Percentiles rank a stretch among this genome's conserved stretches.
Evolutionary conservation across 23 tunicate species (phyloP).

Genomic region (Halocynthia aurantium): DNA sequence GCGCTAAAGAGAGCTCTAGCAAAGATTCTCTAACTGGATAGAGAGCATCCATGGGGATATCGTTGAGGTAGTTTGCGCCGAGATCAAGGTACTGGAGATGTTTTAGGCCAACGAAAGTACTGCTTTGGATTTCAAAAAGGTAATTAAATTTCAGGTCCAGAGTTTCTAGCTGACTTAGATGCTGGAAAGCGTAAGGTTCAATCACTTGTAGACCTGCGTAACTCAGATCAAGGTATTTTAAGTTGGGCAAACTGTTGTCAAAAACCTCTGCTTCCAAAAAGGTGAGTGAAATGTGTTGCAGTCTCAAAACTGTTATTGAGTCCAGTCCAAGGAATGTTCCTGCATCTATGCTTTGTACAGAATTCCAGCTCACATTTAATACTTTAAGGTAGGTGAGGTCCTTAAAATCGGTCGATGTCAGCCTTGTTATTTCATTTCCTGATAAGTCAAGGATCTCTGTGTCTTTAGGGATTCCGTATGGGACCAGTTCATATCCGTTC

Average conservation of each 20-base stretch:
- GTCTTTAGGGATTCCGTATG: constrained; percentile 1
- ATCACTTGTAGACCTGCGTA: not conserved
- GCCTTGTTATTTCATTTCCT: not conserved
- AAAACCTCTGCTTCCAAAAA: not conserved
- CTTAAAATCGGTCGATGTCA: not conserved
- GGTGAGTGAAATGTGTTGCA: not conserved
- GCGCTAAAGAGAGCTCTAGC: not conserved
- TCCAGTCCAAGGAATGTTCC: not conserved
- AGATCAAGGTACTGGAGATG: not conserved
- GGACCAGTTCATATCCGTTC: constrained; percentile 10
- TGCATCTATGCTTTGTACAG: not conserved
- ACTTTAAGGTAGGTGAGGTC: not conserved
- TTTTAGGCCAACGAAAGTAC: constrained; percentile 2
- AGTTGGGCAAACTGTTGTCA: not conserved
- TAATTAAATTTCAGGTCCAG: not conserved
- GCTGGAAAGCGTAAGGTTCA: not conserved
- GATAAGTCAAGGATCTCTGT: constrained; percentile 3
- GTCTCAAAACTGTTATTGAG: not conserved
- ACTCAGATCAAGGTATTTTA: not conserved
- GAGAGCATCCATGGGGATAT: constrained; percentile 15
- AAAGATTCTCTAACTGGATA: constrained; percentile 3
- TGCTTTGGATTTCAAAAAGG: not conserved
- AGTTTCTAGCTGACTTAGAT: not conserved
- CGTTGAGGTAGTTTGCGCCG: not conserved
- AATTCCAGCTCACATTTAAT: constrained; percentile 9